Conservation (phyloP, 1,140 invertebrate genomes). For the Hyposmocoma kahamanoa region DNA sequence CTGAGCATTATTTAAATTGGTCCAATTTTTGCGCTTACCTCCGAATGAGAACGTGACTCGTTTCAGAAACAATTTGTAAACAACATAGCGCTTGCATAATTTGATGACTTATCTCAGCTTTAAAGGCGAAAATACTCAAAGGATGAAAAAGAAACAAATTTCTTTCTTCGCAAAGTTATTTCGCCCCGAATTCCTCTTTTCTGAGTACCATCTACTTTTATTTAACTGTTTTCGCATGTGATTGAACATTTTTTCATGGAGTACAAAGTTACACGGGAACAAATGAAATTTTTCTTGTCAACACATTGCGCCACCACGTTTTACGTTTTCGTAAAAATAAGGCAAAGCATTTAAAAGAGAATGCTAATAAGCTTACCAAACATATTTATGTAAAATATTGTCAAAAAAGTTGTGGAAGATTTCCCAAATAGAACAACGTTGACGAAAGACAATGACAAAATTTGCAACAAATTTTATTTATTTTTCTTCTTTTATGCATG, state of each 20-base stretch:
- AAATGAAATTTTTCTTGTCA: too few species aligned
- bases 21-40: conserved; percentile 34
- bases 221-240: not conserved
- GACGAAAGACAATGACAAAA: too few species aligned
- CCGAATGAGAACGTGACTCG: conserved; percentile 35
- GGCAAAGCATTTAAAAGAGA: too few species aligned
- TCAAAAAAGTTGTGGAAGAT: too few species aligned
- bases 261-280: too few species aligned
- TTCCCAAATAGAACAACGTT: too few species aligned
- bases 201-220: not conserved
- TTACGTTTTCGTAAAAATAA: too few species aligned
- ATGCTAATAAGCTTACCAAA: too few species aligned
- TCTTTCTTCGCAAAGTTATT: conserved; percentile 25
- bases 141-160: conserved; percentile 29
- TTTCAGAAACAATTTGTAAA: conserved; percentile 50
- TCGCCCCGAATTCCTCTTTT: conserved; percentile 17
- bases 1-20: conserved; percentile 37
- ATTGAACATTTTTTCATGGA: not conserved
- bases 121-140: conserved; percentile 30
- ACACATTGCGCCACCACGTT: too few species aligned
- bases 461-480: too few species aligned
- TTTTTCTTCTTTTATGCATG: too few species aligned
- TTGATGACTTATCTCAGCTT: conserved; percentile 46
- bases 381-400: too few species aligned
- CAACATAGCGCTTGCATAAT: conserved; percentile 43